Evolutionary conservation across 2,797 vertebrate species (phyloP), one percentile per base, ranked within the genome.

Genomic region (Pterois miles): DNA sequence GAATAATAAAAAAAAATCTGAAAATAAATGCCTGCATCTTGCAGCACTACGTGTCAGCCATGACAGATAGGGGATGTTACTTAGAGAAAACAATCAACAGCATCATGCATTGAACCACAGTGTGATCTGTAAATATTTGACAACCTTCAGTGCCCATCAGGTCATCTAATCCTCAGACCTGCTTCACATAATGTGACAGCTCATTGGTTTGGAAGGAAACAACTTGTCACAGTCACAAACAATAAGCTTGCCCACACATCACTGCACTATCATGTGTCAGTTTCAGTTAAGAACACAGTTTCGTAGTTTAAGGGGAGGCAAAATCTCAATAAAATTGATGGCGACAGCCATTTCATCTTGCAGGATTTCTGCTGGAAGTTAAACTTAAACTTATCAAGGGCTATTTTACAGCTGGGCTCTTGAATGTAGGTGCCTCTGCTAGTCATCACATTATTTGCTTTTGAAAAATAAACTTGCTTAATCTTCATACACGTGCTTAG

Each of bases 391-490:
- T 33, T 81, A 20, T 62, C 12, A 34, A 14, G 22, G 20, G 5
- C 5, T 12, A 5, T 36, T 73, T 69, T 4, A 43, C n/a, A 58
- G 4, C 54, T 57, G 22, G 4, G 64, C 4, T 9, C 52, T 60
- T 5, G 18, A 65, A 46, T 50, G n/a, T 50, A 2, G 10, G 10
- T 16, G 14, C 1, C 16, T 65, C 40, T 38, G 53, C 43, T 46
- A 7, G 66, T 33, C 14, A 71, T 76, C 29, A 65, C 6, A 43
- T 20, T 27, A 53, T 76, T 63, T 68, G 20, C 54, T 72, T 59
- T 60, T 65, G 16, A 31, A 62, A 62, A 73, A 59, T 14, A 64
- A 67, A 82, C 18, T 48, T 27, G 18, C 5, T 67, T 50, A 75
- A 77, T 65, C 50, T 13, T 8, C 58, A 66, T 3, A 80, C 40